Conservation (phyloP, 2,797 vertebrate species). For the Odontamblyopus rebecca region DNA sequence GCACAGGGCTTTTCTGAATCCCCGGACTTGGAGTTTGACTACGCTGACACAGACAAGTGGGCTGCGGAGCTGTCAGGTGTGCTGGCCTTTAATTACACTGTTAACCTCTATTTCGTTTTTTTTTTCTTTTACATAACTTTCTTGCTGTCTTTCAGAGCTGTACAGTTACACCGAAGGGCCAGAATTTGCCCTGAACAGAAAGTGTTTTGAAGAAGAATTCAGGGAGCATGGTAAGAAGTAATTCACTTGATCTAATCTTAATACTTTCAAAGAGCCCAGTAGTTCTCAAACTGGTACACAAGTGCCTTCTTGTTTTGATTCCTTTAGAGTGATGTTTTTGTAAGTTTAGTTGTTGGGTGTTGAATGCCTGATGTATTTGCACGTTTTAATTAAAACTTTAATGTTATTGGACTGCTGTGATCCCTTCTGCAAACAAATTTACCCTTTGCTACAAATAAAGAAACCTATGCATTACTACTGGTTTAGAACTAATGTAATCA, state of each 20-base stretch:
- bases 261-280: background rate
- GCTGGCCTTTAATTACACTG: background rate
- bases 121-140: background rate
- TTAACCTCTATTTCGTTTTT: no score
- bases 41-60: constrained; percentile 95
- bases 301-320: background rate
- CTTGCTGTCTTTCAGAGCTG: constrained; percentile 79
- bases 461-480: no score
- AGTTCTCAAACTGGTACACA: background rate
- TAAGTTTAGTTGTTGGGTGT: background rate
- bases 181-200: constrained; percentile 92
- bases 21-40: constrained; percentile 96
- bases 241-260: background rate
- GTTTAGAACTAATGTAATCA: no score
- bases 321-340: background rate
- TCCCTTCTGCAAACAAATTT: no score
- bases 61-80: constrained; percentile 91
- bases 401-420: no score
- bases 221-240: constrained; percentile 80
- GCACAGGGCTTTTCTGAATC: constrained; percentile 89
- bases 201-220: constrained; percentile 97
- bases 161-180: constrained; percentile 98
- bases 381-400: no score
- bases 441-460: no score
- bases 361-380: no score